These are phyloP conservation scores for Clavelina lepadiformis DNA, from an alignment of 23 tunicate genomes.

Conservation along the genomic window DNA sequence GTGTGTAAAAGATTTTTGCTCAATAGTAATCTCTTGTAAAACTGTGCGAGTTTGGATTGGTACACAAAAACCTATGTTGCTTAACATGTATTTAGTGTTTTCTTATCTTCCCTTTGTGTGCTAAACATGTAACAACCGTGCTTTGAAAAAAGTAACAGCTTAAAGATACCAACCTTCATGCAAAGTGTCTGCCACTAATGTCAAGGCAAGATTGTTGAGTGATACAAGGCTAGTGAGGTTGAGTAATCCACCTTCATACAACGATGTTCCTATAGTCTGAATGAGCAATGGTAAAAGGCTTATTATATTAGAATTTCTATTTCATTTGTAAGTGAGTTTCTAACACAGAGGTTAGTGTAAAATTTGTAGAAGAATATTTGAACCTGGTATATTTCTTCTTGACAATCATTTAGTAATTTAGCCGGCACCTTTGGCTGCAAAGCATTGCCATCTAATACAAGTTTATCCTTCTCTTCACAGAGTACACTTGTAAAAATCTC, in stretches of 20 bases:
- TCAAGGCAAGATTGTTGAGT: slow-evolving; percentile 17
- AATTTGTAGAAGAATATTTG: neutral
- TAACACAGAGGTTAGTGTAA: too few relatives aligned
- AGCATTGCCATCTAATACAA: slow-evolving; percentile 5
- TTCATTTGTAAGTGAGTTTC: too few relatives aligned
- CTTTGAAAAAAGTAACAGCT: neutral
- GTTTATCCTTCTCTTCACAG: neutral
- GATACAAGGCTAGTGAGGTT: slow-evolving; percentile 37
- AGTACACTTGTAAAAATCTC: slow-evolving; percentile 19
- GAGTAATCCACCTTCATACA: slow-evolving; percentile 28
- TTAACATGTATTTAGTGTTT: too few relatives aligned
- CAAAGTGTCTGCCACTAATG: slow-evolving; percentile 15
- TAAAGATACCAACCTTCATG: slow-evolving; percentile 27
- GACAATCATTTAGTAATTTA: slow-evolving; percentile 27
- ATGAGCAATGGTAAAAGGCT: neutral
- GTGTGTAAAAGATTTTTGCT: too few relatives aligned
- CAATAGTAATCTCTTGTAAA: neutral
- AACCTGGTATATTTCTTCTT: slow-evolving; percentile 47
- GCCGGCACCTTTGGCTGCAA: slow-evolving; percentile 27
- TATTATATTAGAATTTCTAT: neutral
- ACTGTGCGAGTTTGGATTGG: neutral
- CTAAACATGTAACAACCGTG: too few relatives aligned
- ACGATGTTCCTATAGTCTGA: slow-evolving; percentile 36
- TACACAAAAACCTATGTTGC: neutral
- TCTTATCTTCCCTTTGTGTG: too few relatives aligned